Conservation (phyloP, 2,113 vertebrate genomes). For the Calypte anna region DNA sequence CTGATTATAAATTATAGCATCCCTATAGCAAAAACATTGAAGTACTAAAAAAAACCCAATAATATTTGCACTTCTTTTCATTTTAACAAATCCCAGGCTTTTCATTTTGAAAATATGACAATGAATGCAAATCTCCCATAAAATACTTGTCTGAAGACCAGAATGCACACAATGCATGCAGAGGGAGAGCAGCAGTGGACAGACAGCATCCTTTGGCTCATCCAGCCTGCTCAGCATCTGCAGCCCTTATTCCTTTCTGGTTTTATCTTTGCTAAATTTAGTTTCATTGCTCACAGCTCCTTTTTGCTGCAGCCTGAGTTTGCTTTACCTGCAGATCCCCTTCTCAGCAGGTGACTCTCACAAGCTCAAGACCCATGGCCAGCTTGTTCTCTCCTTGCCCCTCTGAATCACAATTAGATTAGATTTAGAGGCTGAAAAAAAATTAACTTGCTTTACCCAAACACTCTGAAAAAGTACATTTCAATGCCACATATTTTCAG, state of each 20-base stretch:
- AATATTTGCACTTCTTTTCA: background rate
- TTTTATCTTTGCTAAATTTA: background rate
- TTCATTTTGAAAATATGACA: background rate
- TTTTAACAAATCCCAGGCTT: background rate
- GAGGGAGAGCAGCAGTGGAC: background rate
- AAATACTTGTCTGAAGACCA: background rate
- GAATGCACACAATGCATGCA: background rate
- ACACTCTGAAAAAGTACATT: background rate
- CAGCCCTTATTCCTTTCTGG: background rate
- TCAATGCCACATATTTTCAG: background rate
- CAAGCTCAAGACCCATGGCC: background rate
- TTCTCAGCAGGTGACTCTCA: background rate
- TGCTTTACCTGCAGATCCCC: background rate
- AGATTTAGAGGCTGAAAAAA: background rate
- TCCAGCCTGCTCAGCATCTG: background rate
- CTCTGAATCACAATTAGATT: background rate
- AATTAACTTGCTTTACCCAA: background rate
- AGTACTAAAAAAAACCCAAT: fast-evolving
- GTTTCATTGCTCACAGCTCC: background rate
- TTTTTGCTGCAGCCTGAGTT: background rate
- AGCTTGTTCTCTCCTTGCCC: background rate
- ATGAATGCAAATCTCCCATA: background rate
- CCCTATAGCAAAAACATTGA: background rate
- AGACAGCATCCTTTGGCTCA: background rate
- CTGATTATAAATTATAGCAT: background rate